phyloP scores from a whole-genome alignment of 1,140 invertebrate species.

The Euwallacea similis region DNA sequence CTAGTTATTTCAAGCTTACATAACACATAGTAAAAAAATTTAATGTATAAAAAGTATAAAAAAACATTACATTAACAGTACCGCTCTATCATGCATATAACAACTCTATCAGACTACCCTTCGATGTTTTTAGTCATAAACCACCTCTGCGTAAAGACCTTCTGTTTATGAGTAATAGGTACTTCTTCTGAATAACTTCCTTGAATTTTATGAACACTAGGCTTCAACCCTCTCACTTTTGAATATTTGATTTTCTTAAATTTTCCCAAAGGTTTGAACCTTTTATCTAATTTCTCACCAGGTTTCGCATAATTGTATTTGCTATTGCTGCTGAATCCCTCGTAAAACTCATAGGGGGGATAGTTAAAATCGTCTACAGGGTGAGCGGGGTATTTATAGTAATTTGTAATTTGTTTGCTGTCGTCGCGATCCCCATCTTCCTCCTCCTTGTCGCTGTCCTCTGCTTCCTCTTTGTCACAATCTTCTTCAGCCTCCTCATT shows the following conservation, averaged over 20 bases:
- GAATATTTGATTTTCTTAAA: constrained; percentile 30
- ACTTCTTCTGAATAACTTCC: constrained; percentile 43
- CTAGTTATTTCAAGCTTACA: no score
- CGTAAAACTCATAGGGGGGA: constrained; percentile 19
- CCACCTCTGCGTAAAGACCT: constrained; percentile 48
- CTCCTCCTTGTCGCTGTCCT: constrained; percentile 14
- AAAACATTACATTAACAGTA: no score
- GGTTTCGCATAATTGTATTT: constrained; percentile 29
- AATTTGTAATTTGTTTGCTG: not conserved
- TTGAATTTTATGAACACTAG: constrained; percentile 35
- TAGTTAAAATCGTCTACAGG: not conserved
- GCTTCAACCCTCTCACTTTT: constrained; percentile 18
- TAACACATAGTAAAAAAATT: no score
- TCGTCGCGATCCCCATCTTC: constrained; percentile 24
- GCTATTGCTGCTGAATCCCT: constrained; percentile 33
- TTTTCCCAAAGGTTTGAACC: constrained; percentile 13
- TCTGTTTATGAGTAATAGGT: constrained; percentile 46
- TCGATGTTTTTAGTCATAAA: constrained; percentile 42
- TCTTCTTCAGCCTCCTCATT: not conserved
- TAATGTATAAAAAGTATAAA: no score
- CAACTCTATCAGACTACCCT: constrained; percentile 7
- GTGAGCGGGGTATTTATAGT: not conserved
- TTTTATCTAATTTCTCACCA: constrained; percentile 9
- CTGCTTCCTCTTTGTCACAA: constrained; percentile 24
- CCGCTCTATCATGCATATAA: no score